Evolutionary conservation across 2,113 vertebrate genomes (phyloP).

Genomic region (Oceanodroma tethys): DNA sequence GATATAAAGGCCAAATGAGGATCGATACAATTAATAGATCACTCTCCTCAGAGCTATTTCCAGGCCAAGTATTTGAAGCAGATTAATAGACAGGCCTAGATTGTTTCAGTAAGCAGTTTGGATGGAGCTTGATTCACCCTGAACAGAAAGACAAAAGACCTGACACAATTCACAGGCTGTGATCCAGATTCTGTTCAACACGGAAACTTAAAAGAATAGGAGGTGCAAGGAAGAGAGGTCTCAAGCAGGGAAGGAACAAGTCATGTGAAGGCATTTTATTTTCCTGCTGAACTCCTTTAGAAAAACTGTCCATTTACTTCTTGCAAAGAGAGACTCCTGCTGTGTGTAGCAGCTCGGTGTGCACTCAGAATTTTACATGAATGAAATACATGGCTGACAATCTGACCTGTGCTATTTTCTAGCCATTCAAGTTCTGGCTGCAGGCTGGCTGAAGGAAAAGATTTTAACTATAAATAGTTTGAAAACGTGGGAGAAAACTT

Average conservation of each 20-base stretch:
- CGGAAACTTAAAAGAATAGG: not conserved
- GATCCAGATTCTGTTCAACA: not conserved
- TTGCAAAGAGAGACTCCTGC: not conserved
- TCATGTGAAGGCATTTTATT: not conserved
- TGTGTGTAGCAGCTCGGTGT: not conserved
- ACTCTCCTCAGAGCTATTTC: not conserved
- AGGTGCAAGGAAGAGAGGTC: not conserved
- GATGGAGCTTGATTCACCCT: not conserved
- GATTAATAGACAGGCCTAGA: not conserved
- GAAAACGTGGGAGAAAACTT: not conserved
- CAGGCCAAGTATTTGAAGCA: not conserved
- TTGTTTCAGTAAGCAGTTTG: not conserved
- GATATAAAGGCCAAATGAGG: not conserved
- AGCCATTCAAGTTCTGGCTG: not conserved
- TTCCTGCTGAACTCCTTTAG: not conserved
- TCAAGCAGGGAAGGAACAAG: not conserved
- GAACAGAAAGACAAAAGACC: not conserved
- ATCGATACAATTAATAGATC: slow-evolving; percentile 10
- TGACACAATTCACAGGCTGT: not conserved
- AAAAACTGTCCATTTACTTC: not conserved
- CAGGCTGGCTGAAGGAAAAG: not conserved
- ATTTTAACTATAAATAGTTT: not conserved
- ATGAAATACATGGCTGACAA: not conserved
- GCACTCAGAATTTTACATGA: not conserved
- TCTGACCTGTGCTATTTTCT: not conserved